phyloP scores from a whole-genome alignment of 2,797 vertebrate species.

The Lepilemur ruficaudatus region DNA sequence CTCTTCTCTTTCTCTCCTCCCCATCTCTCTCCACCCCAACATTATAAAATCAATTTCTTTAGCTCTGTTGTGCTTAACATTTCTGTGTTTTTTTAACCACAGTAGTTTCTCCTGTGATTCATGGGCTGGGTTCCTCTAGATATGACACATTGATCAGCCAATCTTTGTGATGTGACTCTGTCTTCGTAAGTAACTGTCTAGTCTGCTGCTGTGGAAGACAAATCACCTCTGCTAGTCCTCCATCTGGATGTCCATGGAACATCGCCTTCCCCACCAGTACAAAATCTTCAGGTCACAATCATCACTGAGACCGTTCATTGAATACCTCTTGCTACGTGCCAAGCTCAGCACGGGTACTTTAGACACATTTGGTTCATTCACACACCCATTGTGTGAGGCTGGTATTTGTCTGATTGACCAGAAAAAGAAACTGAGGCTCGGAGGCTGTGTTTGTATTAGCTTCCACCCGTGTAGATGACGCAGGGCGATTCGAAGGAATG shows the following conservation, averaged over 20 bases:
- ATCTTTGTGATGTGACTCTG: neutral
- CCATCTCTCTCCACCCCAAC: neutral
- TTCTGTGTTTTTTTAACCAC: neutral
- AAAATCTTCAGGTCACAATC: neutral
- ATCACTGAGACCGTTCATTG: neutral
- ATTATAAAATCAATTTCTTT: neutral
- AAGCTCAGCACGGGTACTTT: neutral
- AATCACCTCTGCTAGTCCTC: neutral
- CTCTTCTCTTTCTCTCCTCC: neutral
- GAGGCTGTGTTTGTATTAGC: neutral
- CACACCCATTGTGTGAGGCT: neutral
- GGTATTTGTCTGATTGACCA: neutral
- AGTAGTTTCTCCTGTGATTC: neutral
- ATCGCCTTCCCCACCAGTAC: neutral
- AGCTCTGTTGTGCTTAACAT: neutral
- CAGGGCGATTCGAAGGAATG: slow-evolving; percentile 1
- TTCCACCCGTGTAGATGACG: neutral
- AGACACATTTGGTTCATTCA: neutral
- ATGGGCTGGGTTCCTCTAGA: neutral
- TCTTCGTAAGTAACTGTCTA: neutral
- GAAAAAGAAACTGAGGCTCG: neutral
- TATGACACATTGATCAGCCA: neutral
- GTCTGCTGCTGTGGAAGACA: neutral
- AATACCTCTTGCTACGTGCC: neutral
- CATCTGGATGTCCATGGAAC: neutral